Evolutionary conservation across 2,888 invertebrate species (phyloP), one percentile per base, ranked within the genome.

Genomic region (Drosophila imparisetae): DNA sequence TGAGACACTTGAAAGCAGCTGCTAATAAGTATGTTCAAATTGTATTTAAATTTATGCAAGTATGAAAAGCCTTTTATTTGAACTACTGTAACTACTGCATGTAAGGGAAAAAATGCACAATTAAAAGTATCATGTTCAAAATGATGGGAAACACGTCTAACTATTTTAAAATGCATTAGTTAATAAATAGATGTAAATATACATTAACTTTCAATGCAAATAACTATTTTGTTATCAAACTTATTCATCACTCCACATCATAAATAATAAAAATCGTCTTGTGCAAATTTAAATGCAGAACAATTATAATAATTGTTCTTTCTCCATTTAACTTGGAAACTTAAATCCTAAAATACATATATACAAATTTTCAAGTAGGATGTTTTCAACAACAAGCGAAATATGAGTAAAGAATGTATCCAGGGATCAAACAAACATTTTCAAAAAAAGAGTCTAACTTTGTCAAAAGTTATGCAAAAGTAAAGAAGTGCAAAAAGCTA

Each of bases 401-500:
- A 24, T 4, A 4, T 24, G 8, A 24, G 45, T 24, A 8, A 8
- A 15, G 4, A 4, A 24, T 45, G 24, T 18, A 11, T 54, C 4
- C 27, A 5, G 11, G 24, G 3, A 29, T n/a, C 21, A 21, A 34
- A 30, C 21, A 13, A 21, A 15, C 13, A 45, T 13, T 21, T 21
- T 10, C 1, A 34, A 21, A 18, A 53, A 29, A 49, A n/a, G 6
- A n/a, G 11, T 29, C 2, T 0, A n/a, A 49, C 24, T 59, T 50
- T 57, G 6, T 27, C 21, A 42, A 38, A 18, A 18, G n/a, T 11
- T 32, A 34, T 59, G 27, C 13, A 18, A 30, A 53, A 32, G n/a
- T 32, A 3, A 40, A 52, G 21, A 18, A 57, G 34, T 18, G 24
- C 13, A 53, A 18, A 68, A 54, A 65, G 63, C 49, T 40, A 54